phyloP scores from a whole-genome alignment of 2,797 vertebrate genomes.

The Enteromius fasciolatus region DNA sequence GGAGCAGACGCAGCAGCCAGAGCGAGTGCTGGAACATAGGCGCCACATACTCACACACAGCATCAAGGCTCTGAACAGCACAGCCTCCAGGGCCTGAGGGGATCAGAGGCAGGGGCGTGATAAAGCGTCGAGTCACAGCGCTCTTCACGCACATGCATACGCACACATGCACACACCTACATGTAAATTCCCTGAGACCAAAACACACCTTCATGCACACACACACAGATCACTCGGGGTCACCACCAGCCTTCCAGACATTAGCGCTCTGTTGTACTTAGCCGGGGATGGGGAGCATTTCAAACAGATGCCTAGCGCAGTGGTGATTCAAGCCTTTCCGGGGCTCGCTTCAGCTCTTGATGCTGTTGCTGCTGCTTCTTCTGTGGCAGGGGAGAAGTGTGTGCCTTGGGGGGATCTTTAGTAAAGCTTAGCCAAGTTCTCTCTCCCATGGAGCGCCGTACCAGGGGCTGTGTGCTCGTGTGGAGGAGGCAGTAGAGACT shows the following conservation, averaged over 20 bases:
- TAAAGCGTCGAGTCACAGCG: constrained; percentile 61
- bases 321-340: constrained; percentile 77
- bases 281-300: constrained; percentile 57
- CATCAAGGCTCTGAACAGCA: constrained; percentile 50
- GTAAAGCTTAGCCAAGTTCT: constrained; percentile 57
- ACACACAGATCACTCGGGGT: constrained; percentile 76
- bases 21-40: constrained; percentile 47
- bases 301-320: constrained; percentile 63
- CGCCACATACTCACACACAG: constrained; percentile 51
- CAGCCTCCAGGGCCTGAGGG: constrained; percentile 59
- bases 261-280: constrained; percentile 71
- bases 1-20: constrained; percentile 65
- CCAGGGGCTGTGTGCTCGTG: constrained; percentile 76
- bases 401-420: constrained; percentile 57
- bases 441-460: constrained; percentile 63
- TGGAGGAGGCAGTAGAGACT: constrained; percentile 75
- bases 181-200: constrained; percentile 41
- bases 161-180: constrained; percentile 48
- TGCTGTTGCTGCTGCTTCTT: constrained; percentile 34
- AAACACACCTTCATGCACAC: constrained; percentile 52
- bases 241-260: constrained; percentile 77
- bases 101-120: constrained; percentile 59
- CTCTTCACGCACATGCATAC: constrained; percentile 54
- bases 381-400: constrained; percentile 57
- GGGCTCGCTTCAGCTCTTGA: constrained; percentile 50